Evolutionary conservation across 2,113 vertebrate genomes (phyloP).

Genomic region (Isurus oxyrinchus): DNA sequence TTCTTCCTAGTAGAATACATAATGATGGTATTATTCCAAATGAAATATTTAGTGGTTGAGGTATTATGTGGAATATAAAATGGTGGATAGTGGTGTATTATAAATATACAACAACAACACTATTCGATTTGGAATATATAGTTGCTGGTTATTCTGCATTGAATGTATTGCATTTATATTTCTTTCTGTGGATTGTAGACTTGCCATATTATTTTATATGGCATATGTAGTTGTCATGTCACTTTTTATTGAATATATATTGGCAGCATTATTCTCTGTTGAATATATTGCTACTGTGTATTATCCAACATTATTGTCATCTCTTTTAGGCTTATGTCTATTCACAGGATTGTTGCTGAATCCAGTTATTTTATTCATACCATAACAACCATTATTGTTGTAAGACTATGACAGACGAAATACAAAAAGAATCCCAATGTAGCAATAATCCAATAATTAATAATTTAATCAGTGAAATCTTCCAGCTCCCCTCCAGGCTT

Average conservation of each 20-base stretch:
- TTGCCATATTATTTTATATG: not conserved
- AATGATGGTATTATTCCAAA: not conserved
- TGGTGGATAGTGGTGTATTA: not conserved
- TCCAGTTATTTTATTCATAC: not conserved
- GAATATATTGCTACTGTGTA: not conserved
- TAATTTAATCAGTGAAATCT: not conserved
- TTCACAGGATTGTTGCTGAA: conserved; percentile 3
- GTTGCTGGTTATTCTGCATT: not conserved
- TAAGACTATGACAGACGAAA: not conserved
- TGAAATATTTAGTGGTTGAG: not conserved
- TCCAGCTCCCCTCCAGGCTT: not conserved
- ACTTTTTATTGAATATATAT: not conserved
- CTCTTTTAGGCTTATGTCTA: not conserved
- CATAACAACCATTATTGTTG: not conserved
- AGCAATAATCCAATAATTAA: not conserved
- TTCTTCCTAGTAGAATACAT: not conserved
- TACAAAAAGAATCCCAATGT: not conserved
- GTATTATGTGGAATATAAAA: not conserved
- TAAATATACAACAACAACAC: not conserved
- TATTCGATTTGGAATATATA: not conserved
- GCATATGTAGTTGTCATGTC: not conserved
- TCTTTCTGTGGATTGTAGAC: not conserved
- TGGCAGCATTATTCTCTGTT: not conserved
- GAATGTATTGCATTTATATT: not conserved
- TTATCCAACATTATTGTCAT: not conserved